Evolutionary conservation across 2,888 invertebrate genomes (phyloP), one percentile per base, ranked within the genome.

Genomic region (Aphidius colemani): DNA sequence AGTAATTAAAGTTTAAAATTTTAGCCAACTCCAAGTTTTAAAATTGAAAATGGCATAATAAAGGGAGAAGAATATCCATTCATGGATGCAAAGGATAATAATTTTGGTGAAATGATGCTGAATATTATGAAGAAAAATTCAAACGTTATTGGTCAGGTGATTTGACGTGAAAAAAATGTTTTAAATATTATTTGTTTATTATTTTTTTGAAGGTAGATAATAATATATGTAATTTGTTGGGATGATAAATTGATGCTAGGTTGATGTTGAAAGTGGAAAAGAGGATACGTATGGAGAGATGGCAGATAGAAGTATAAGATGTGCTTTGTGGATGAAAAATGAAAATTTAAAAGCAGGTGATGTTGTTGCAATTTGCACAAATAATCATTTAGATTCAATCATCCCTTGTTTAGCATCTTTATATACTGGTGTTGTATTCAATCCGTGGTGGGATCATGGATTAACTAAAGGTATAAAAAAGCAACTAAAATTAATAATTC

Each of bases 251-350:
- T 18, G 13, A 18, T 18, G 13, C 13, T 18, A 78, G 79, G 50
- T 75, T 9, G 75, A 77, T 10, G 66, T 66, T 1, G 43, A 57
- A 5, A 74, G 74, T 1, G 74, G 67, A 7, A 30, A 63, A 7
- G 48, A 67, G 10, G 71, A 74, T 2, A 73, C 73, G 0, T 77
- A 67, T 11, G 64, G n/a, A 6, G 59, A 74, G 6, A 70, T 80
- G 66, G 57, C 58, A 11, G 74, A 77, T 6, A 65, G 72, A 6
- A 67, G 64, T 7, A 61, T 75, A 7, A 75, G 74, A 61, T 80
- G 78, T 53, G 77, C 77, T 1, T 53, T 75, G 0, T 80, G 78
- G 78, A n/a, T 80, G 56, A 67, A 67, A 53, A 74, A 74, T 18
- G 68, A 77, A 63, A 74, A 74, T 1, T 59, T 78, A 3, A 58